phyloP scores from a whole-genome alignment of 1,140 invertebrate species.

The Drosophila miranda region DNA sequence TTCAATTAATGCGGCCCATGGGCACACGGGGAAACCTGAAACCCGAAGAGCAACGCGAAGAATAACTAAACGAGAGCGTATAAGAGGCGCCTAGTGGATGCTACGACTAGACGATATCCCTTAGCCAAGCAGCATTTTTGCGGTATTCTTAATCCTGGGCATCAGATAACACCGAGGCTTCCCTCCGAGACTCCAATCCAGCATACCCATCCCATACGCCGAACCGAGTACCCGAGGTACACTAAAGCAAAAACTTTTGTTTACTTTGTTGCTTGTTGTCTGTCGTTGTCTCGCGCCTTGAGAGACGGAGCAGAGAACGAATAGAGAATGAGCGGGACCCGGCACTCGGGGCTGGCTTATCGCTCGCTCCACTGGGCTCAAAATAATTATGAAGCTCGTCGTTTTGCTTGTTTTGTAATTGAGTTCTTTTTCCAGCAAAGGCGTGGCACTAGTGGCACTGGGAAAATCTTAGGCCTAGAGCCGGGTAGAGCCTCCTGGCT shows the following conservation, averaged over 20 bases:
- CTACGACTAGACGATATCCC: too few relatives aligned
- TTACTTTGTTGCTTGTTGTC: slow-evolving; percentile 35
- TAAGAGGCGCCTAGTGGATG: not conserved
- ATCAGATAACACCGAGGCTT: too few relatives aligned
- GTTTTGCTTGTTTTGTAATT: slow-evolving; percentile 30
- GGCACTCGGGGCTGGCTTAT: slow-evolving; percentile 13
- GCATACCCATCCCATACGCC: not conserved
- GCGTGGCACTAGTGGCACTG: slow-evolving; percentile 23
- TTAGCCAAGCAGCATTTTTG: not conserved
- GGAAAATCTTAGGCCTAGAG: slow-evolving; percentile 32
- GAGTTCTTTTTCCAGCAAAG: slow-evolving; percentile 44
- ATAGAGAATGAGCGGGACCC: not conserved
- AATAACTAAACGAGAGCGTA: not conserved
- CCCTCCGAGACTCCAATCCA: too few relatives aligned
- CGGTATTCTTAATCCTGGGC: not conserved
- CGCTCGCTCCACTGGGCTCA: slow-evolving; percentile 50
- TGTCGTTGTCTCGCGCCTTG: too few relatives aligned
- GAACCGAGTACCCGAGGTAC: not conserved
- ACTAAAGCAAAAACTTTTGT: slow-evolving; percentile 55
- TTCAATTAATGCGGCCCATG: slow-evolving; percentile 69
- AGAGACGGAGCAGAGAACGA: too few relatives aligned
- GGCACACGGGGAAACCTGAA: slow-evolving; percentile 45
- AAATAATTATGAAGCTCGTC: slow-evolving; percentile 64
- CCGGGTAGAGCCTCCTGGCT: slow-evolving; percentile 2
- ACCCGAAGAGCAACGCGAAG: slow-evolving; percentile 33